Percentiles rank a stretch among this genome's conserved stretches.
phyloP scores from a whole-genome alignment of 2,888 invertebrate genomes.

The Amiota communis region DNA sequence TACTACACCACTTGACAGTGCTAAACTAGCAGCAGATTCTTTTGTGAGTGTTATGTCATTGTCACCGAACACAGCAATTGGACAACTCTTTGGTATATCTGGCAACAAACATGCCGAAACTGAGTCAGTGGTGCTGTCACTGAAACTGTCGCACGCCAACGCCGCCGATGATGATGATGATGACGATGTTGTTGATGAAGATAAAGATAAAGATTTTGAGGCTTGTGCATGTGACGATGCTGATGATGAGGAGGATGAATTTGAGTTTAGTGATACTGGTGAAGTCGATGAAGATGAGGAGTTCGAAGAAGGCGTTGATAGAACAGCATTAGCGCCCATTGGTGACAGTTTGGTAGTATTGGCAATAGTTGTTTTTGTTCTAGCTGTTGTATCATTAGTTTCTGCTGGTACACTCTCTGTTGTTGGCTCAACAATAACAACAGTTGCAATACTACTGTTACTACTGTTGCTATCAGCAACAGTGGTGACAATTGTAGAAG shows the following conservation, averaged over 20 bases:
- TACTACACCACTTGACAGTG: conserved; percentile 45
- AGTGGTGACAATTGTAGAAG: conserved; percentile 1
- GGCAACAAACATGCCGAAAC: not conserved
- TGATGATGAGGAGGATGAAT: conserved; percentile 45
- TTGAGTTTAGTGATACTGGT: conserved; percentile 49
- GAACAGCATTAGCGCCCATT: conserved; percentile 10
- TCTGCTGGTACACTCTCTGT: conserved; percentile 27
- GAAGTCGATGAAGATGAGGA: conserved; percentile 53
- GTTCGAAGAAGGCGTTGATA: conserved; percentile 44
- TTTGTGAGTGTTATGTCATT: conserved; percentile 69
- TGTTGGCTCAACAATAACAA: conserved; percentile 55
- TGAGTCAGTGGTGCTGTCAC: conserved; percentile 26
- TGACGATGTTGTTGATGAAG: not conserved
- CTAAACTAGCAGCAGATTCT: conserved; percentile 56
- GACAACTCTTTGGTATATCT: conserved; percentile 50
- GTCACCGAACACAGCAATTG: conserved; percentile 66
- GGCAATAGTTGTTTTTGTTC: conserved; percentile 44
- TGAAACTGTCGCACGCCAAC: conserved; percentile 31
- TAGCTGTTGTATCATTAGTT: conserved; percentile 32
- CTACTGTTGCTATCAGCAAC: conserved; percentile 27
- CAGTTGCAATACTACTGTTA: conserved; percentile 41
- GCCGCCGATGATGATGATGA: conserved; percentile 26
- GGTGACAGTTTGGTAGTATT: conserved; percentile 43
- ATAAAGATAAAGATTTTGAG: not conserved
- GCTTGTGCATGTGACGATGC: conserved; percentile 36